A percentile compares a stretch with the other conserved stretches of the same genome.
Conservation (phyloP, 2,888 invertebrate species). For the Drosophila anomalipes region DNA sequence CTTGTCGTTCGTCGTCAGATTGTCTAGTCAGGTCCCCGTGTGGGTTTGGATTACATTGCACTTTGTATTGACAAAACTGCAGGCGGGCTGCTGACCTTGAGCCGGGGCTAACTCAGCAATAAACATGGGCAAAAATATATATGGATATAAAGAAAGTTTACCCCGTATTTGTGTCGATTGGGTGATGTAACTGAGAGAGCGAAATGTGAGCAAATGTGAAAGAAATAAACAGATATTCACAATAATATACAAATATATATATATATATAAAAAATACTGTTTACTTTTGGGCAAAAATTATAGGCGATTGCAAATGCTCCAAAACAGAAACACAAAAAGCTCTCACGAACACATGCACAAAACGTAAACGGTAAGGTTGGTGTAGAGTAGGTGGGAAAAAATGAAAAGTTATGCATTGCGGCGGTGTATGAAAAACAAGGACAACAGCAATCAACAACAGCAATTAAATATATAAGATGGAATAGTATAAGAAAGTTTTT, state of each 20-base stretch:
- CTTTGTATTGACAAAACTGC: conserved; percentile 73
- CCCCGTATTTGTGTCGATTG: conserved; percentile 28
- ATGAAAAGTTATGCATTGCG: conserved; percentile 10
- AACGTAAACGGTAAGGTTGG: conserved; percentile 53
- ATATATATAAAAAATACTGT: conserved; percentile 16
- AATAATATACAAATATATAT: neutral
- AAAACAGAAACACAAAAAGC: conserved; percentile 51
- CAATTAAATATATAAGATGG: conserved; percentile 18
- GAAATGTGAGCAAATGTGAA: conserved; percentile 33
- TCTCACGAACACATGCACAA: conserved; percentile 66
- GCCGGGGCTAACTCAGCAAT: conserved; percentile 50
- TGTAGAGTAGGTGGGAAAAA: conserved; percentile 17
- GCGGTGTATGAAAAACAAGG: conserved; percentile 29
- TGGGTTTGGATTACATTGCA: conserved; percentile 44
- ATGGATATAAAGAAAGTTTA: conserved; percentile 44
- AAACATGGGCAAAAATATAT: conserved; percentile 4
- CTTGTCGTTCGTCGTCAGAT: conserved; percentile 20
- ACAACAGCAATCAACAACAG: conserved; percentile 44
- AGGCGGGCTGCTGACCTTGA: conserved; percentile 60
- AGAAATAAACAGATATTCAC: conserved; percentile 16
- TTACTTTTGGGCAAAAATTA: conserved; percentile 29
- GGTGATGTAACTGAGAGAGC: conserved; percentile 52
- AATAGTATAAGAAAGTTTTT: conserved; percentile 4
- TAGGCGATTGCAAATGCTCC: conserved; percentile 45
- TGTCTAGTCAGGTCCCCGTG: conserved; percentile 28